These are phyloP conservation scores for Bombus ignitus DNA, from an alignment of 1,140 invertebrate genomes.

Conservation along the genomic window DNA sequence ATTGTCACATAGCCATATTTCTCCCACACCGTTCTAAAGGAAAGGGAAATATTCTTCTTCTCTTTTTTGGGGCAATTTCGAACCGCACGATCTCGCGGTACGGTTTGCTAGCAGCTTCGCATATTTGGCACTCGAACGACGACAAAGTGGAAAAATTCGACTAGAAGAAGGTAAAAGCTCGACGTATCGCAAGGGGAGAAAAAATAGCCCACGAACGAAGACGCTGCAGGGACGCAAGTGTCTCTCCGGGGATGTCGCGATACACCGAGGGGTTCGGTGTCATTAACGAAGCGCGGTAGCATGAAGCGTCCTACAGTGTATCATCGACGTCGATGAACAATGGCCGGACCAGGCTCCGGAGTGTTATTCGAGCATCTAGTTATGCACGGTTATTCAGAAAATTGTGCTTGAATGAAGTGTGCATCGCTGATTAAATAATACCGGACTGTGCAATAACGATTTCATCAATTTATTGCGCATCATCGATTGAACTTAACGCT, in stretches of 20 bases:
- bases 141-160: neutral
- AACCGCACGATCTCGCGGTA: too few relatives aligned
- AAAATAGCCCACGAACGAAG: slow-evolving; percentile 24
- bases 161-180: too few relatives aligned
- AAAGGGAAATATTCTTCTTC: neutral
- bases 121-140: neutral
- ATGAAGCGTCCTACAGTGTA: slow-evolving; percentile 25
- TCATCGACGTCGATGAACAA: slow-evolving; percentile 55
- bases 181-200: neutral
- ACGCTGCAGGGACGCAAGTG: neutral
- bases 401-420: slow-evolving; percentile 46
- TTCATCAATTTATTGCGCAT: slow-evolving; percentile 69
- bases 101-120: too few relatives aligned
- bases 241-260: neutral
- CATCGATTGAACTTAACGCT: slow-evolving; percentile 65
- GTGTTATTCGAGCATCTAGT: slow-evolving; percentile 55
- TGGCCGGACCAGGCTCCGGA: slow-evolving; percentile 11
- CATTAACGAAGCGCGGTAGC: slow-evolving; percentile 45
- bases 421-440: slow-evolving; percentile 62
- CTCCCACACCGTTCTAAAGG: neutral
- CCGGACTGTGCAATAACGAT: slow-evolving; percentile 60
- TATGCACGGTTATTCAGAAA: slow-evolving; percentile 52
- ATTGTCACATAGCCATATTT: neutral
- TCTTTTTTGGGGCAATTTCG: neutral
- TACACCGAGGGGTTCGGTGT: slow-evolving; percentile 19